Evolutionary conservation across 2,113 vertebrate species (phyloP).

Genomic region (Sphaerodactylus townsendi): DNA sequence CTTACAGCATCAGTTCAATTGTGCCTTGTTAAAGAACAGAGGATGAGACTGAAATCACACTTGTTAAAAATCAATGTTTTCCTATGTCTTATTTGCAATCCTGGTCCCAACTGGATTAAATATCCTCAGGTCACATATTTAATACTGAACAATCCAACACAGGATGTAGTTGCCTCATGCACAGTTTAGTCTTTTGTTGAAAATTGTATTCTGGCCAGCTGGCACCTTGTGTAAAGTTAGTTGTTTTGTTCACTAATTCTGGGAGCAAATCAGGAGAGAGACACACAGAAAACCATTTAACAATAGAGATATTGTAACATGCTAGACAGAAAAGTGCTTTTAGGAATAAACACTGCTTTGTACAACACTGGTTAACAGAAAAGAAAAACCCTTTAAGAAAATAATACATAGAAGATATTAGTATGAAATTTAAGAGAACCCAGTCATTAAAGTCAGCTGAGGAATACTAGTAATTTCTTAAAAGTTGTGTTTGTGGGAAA

Average conservation of each 20-base stretch:
- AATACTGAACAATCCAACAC: slow-evolving; percentile 52
- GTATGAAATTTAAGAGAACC: not conserved
- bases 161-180: slow-evolving; percentile 59
- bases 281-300: slow-evolving; percentile 44
- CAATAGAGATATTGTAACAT: slow-evolving; percentile 59
- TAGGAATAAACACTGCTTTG: slow-evolving; percentile 41
- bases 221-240: slow-evolving; percentile 64
- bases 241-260: slow-evolving; percentile 65
- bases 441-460: not conserved
- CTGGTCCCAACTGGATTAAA: slow-evolving; percentile 66
- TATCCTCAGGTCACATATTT: slow-evolving; percentile 53
- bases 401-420: not conserved
- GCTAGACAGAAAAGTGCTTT: slow-evolving; percentile 54
- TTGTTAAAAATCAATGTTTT: slow-evolving; percentile 25
- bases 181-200: slow-evolving; percentile 70
- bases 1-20: slow-evolving; percentile 3
- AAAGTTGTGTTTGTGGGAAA: not conserved
- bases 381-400: not conserved
- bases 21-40: not conserved
- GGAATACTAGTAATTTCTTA: not conserved
- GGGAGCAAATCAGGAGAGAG: slow-evolving; percentile 67
- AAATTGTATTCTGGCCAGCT: slow-evolving; percentile 67
- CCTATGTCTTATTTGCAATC: slow-evolving; percentile 52
- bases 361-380: slow-evolving; percentile 29
- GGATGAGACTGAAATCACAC: not conserved